A percentile compares a stretch with the other conserved stretches of the same genome.
Conservation (phyloP, 2,888 invertebrate genomes). For the Napeogenes inachia region DNA sequence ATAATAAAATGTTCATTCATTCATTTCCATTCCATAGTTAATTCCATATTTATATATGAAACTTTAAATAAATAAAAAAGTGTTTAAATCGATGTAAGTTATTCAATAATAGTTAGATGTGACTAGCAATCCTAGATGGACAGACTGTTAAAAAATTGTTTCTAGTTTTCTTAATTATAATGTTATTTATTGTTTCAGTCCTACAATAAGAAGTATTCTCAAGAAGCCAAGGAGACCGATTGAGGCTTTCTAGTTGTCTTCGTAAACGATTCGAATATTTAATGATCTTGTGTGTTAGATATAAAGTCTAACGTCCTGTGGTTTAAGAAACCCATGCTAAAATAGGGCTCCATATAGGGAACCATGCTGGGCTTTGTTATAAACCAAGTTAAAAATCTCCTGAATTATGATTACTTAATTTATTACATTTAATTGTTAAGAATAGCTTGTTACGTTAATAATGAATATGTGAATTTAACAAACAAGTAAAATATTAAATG, state of each 20-base stretch:
- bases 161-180: too few species aligned
- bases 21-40: too few species aligned
- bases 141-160: too few species aligned
- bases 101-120: too few species aligned
- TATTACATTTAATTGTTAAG: slow-evolving; percentile 23
- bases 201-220: slow-evolving; percentile 48
- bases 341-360: background rate
- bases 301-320: slow-evolving; percentile 8
- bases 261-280: slow-evolving; percentile 19
- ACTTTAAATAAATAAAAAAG: too few species aligned
- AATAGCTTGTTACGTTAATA: slow-evolving; percentile 22
- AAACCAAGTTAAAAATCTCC: slow-evolving; percentile 7
- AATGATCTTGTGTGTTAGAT: slow-evolving; percentile 20
- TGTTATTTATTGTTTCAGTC: slow-evolving; percentile 47
- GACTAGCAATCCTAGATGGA: too few species aligned
- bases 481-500: slow-evolving; percentile 42
- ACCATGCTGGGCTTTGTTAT: slow-evolving; percentile 1
- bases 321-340: background rate
- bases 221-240: slow-evolving; percentile 34
- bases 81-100: too few species aligned
- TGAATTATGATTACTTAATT: slow-evolving; percentile 12
- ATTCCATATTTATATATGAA: too few species aligned
- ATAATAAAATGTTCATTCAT: too few species aligned
- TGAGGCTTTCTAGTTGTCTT: slow-evolving; percentile 32
- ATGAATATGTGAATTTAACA: slow-evolving; percentile 39